Evolutionary conservation across 2,113 vertebrate genomes (phyloP), one percentile per base, ranked within the genome.

Genomic region (Oostethus manadensis): DNA sequence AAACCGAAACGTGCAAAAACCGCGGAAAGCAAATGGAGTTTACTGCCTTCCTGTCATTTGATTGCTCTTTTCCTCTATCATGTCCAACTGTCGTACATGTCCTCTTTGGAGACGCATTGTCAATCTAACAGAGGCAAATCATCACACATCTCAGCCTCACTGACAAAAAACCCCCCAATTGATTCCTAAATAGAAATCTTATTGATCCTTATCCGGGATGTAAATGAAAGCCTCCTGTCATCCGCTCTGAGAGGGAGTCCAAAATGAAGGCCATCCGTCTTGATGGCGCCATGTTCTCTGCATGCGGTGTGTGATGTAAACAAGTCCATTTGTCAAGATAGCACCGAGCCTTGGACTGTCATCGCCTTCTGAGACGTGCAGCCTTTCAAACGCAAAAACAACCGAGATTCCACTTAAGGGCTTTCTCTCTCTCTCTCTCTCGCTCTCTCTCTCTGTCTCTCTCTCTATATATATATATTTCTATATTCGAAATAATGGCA

Each of bases 311-410:
- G 20, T 60, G 75, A 74, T 79, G 84, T 85, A 85, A 88, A 88
- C 86, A 86, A 77, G 73, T 80, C 67, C 51, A 88, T 88, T 84
- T 70, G 77, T 88, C 83, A 84, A 67, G 68, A 78, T 76, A 70
- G 76, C 77, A 83, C 29, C 11, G 60, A 83, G 84, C 71, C 80
- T 75, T 74, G 70, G 75, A 79, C 77, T 82, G 77, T 74, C 77
- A 71, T 43, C 70, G 56, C 60, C 58, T 59, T 55, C 51, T 1
- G 33, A 69, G 46, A 70, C 46, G 62, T 26, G 11, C 64, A 46
- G 44, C 59, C 35, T 56, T 45, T 44, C n/a, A 4, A 8, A 55
- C 71, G 58, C 62, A 62, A 60, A 67, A 57, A 6, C 38, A 42
- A 42, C 11, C 14, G 38, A 42, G 38, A 42, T 42, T 42, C 38